Evolutionary conservation across 2,888 invertebrate species (phyloP).

Genomic region (Morpho helenor): DNA sequence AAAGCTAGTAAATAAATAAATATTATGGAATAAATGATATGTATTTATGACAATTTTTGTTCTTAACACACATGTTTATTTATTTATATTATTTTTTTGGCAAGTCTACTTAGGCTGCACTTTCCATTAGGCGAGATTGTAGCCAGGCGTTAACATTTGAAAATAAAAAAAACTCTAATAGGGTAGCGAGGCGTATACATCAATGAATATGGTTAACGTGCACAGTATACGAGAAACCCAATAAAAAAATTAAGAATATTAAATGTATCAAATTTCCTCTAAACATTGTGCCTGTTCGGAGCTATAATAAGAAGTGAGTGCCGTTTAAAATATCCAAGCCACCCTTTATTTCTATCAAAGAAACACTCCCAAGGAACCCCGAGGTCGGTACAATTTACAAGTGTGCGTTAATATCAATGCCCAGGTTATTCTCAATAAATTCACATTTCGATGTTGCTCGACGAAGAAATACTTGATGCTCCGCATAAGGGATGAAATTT

Average conservation of each 20-base stretch:
- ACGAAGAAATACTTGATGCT: slow-evolving; percentile 14
- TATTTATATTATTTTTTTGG: no score
- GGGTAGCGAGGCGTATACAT: no score
- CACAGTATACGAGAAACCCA: neutral
- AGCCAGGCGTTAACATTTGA: no score
- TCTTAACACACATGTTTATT: no score
- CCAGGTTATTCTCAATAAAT: slow-evolving; percentile 51
- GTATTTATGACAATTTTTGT: no score
- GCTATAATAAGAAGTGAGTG: slow-evolving; percentile 19
- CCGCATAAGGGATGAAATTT: slow-evolving; percentile 19
- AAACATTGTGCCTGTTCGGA: slow-evolving; percentile 3
- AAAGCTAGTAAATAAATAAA: no score
- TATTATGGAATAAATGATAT: no score
- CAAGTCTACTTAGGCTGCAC: no score
- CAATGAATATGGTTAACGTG: no score
- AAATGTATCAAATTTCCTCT: slow-evolving; percentile 15
- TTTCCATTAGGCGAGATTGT: no score
- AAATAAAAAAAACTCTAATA: no score
- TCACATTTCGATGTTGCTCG: slow-evolving; percentile 45
- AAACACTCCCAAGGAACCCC: slow-evolving; percentile 9
- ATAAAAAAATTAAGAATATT: neutral
- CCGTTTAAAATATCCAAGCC: slow-evolving; percentile 16
- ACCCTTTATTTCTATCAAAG: slow-evolving; percentile 20
- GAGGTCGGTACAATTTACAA: slow-evolving; percentile 39
- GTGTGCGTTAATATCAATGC: slow-evolving; percentile 54